These are phyloP conservation scores for Strix aluco DNA, from an alignment of 2,113 vertebrate species.

Conservation along the genomic window DNA sequence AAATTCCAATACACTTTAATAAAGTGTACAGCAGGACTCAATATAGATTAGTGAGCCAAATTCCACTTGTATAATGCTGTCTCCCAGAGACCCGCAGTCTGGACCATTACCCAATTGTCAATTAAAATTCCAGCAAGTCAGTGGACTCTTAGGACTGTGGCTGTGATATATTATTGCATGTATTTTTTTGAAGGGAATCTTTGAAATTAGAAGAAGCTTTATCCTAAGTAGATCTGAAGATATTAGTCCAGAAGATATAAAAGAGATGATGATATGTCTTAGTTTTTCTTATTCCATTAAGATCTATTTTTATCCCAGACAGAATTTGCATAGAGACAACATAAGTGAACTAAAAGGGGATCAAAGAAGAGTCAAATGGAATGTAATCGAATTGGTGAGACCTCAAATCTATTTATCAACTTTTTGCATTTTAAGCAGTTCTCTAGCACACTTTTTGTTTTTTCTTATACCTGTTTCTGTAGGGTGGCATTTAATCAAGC, in stretches of 20 bases:
- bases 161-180: not conserved
- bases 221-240: not conserved
- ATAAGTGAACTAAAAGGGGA: not conserved
- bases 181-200: not conserved
- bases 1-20: not conserved
- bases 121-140: conserved; percentile 18
- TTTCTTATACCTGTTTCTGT: not conserved
- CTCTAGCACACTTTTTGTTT: not conserved
- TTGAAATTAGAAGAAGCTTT: conserved; percentile 1
- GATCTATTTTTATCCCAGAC: not conserved
- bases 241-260: conserved; percentile 18
- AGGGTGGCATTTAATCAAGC: not conserved
- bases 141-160: not conserved
- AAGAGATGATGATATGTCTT: not conserved
- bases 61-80: not conserved
- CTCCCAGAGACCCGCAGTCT: not conserved
- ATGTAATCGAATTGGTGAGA: not conserved
- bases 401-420: not conserved
- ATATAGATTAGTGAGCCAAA: not conserved
- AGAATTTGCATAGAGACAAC: not conserved
- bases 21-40: not conserved
- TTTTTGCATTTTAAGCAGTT: not conserved
- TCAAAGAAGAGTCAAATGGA: not conserved
- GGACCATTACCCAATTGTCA: not conserved
- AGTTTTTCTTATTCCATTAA: not conserved